Evolutionary conservation across 2,888 invertebrate species (phyloP), one percentile per base, ranked within the genome.

Genomic region (Polydrusus pterygomalis): DNA sequence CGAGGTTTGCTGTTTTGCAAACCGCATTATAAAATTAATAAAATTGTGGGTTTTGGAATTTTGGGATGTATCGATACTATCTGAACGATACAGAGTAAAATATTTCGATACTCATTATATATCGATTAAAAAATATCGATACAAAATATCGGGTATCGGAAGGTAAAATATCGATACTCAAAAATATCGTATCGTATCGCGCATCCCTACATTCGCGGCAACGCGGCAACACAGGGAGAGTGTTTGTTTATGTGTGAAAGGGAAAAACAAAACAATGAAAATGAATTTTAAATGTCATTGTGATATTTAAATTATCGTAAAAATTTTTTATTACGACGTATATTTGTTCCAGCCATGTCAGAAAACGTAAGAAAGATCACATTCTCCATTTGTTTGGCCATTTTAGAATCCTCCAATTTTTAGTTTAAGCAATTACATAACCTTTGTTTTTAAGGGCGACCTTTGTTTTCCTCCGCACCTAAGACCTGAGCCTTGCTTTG

Each of bases 351-450:
- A 58, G 49, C 7, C 20, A 74, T 81, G 80, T 77, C 80, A 20
- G 81, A 81, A 68, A 79, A 62, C 25, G 81, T 81, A 79, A 81
- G 81, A 79, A 65, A 11, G 47, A 67, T 56, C 15, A 40, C 47
- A n/a, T 34, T 47, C 43, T 40, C 1, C 9, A 43, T 58, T 9
- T 9, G 3, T 43, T 30, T 30, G 1, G 0, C 25, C 1, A 25
- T 56, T 38, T 3, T 9, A 60, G 10, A 17, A 13, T 30, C 1
- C 20, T 20, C 0, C n/a, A 54, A 54, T 54, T 51, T 25, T 51
- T 25, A 25, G 15, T 34, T 40, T 17, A 25, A 43, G 43, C 51
- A 34, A 38, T 69, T 64, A 40, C 34, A 64, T 70, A 74, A 74
- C 60, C 69, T 49, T 54, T 47, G 34, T 69, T 73, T 73, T 77